Evolutionary conservation across 2,888 invertebrate species (phyloP).

Genomic region (Lydus trimaculatus): DNA sequence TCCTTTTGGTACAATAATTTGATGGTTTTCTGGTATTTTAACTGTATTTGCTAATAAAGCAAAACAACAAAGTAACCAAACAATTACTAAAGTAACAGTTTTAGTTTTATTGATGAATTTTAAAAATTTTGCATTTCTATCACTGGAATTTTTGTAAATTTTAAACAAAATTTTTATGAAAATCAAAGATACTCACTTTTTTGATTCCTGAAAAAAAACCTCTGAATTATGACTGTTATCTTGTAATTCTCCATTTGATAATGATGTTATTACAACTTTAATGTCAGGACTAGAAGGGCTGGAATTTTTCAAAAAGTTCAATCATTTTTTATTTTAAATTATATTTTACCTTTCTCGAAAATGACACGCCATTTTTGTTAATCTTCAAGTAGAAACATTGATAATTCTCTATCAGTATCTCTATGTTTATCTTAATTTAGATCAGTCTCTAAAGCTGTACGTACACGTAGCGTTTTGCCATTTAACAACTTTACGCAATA

Average conservation of each 20-base stretch:
- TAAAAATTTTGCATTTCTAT: background rate
- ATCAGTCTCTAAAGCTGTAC: background rate
- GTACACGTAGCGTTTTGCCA: no score
- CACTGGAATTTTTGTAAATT: background rate
- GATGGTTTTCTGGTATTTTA: slow-evolving; percentile 67
- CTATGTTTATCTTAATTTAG: no score
- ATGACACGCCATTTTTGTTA: background rate
- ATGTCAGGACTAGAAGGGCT: background rate
- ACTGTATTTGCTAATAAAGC: slow-evolving; percentile 75
- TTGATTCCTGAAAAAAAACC: background rate
- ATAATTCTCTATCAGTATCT: no score
- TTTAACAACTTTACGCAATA: no score
- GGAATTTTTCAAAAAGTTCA: no score
- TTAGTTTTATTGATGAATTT: slow-evolving; percentile 53
- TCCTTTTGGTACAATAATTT: slow-evolving; percentile 67
- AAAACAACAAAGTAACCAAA: slow-evolving; percentile 74
- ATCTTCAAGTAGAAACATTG: no score
- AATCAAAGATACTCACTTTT: background rate
- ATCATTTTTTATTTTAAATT: no score
- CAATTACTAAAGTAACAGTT: slow-evolving; percentile 65
- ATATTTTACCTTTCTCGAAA: no score
- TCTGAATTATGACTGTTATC: background rate
- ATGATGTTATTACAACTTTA: background rate
- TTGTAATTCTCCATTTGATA: background rate
- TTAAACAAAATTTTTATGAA: background rate